Percentiles rank a stretch among this genome's conserved stretches.
phyloP scores from a whole-genome alignment of 2,888 invertebrate genomes.

The Aleiodes testaceus region DNA sequence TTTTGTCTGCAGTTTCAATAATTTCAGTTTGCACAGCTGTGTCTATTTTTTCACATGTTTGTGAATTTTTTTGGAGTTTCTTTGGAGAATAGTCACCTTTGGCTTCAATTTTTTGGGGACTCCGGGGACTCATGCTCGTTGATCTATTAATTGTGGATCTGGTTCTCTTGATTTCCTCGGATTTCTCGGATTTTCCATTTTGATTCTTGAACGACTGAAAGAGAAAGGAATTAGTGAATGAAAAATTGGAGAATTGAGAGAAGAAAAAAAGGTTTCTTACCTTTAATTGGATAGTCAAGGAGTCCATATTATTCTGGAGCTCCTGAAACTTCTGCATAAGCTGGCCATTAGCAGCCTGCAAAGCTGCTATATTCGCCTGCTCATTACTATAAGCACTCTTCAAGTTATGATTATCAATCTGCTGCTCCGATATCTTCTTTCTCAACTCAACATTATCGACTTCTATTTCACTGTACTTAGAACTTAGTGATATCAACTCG shows the following conservation, averaged over 20 bases:
- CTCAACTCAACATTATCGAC: constrained; percentile 65
- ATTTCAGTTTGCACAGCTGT: constrained; percentile 5
- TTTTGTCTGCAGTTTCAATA: constrained; percentile 30
- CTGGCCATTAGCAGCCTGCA: constrained; percentile 64
- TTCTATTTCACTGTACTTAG: constrained; percentile 63
- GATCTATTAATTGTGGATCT: constrained; percentile 41
- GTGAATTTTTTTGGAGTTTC: background rate
- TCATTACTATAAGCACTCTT: constrained; percentile 61
- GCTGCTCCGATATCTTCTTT: constrained; percentile 61
- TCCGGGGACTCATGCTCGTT: constrained; percentile 33
- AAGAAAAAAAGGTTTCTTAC: constrained; percentile 49
- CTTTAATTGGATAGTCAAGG: constrained; percentile 63
- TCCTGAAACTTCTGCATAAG: constrained; percentile 64
- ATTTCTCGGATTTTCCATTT: constrained; percentile 41
- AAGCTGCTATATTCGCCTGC: constrained; percentile 60
- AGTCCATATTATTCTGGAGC: constrained; percentile 65
- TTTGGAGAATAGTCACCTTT: constrained; percentile 9
- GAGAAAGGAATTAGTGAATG: constrained; percentile 35
- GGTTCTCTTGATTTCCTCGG: constrained; percentile 24
- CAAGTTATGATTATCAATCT: constrained; percentile 59
- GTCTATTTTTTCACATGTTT: background rate
- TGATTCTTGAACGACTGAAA: constrained; percentile 50
- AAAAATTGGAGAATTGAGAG: constrained; percentile 2
- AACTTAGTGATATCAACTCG: constrained; percentile 63
- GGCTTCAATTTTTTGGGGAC: background rate